Evolutionary conservation across 2,888 invertebrate genomes (phyloP).

Genomic region (Acronicta alni): DNA sequence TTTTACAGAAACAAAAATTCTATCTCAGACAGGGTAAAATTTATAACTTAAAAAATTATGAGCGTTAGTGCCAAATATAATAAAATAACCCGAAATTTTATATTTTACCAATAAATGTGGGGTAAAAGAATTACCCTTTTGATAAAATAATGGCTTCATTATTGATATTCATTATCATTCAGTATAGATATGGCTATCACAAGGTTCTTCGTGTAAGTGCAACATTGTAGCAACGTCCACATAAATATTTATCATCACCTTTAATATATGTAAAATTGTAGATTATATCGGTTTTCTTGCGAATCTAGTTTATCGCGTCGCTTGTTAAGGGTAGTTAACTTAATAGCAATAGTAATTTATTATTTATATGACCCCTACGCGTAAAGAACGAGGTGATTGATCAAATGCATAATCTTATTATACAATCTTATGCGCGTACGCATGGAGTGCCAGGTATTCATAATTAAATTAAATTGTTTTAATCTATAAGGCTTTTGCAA

Average conservation of each 20-base stretch:
- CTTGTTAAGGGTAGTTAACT: slow-evolving; percentile 44
- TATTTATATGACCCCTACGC: slow-evolving; percentile 32
- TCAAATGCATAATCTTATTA: slow-evolving; percentile 11
- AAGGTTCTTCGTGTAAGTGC: slow-evolving; percentile 37
- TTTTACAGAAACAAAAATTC: no score
- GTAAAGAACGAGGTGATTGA: slow-evolving; percentile 15
- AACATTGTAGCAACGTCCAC: slow-evolving; percentile 38
- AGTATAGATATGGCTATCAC: no score
- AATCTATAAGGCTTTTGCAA: neutral
- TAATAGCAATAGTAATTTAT: slow-evolving; percentile 25
- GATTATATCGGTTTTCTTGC: slow-evolving; percentile 47
- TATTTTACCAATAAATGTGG: no score
- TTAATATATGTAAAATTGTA: slow-evolving; percentile 59
- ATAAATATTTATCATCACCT: slow-evolving; percentile 74
- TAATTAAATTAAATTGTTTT: slow-evolving; percentile 8
- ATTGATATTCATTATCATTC: no score
- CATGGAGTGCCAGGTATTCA: neutral
- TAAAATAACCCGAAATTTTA: no score
- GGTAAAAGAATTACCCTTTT: slow-evolving; percentile 30
- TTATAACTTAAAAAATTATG: no score
- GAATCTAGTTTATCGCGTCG: slow-evolving; percentile 38
- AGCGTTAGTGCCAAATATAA: no score
- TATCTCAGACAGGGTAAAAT: no score
- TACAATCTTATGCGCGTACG: neutral
- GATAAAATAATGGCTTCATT: slow-evolving; percentile 46